phyloP scores from a whole-genome alignment of 1,140 invertebrate genomes.

The Ceratina japonica region DNA sequence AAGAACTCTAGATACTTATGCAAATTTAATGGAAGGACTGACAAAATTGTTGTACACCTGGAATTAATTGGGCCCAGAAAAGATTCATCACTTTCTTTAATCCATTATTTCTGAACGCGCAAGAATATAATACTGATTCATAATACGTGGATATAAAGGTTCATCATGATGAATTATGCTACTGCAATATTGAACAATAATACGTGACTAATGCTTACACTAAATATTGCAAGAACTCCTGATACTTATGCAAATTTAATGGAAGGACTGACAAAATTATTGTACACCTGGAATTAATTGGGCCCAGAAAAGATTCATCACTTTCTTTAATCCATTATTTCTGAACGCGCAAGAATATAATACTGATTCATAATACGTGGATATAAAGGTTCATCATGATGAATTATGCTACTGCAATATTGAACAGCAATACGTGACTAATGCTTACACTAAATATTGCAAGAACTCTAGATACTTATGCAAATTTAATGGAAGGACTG shows the following conservation, averaged over 20 bases:
- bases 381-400: background rate
- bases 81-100: background rate
- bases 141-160: too few relatives aligned
- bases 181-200: background rate
- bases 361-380: too few relatives aligned
- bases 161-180: background rate
- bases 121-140: too few relatives aligned
- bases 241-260: too few relatives aligned
- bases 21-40: slow-evolving; percentile 27
- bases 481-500: background rate
- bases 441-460: background rate
- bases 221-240: background rate
- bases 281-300: background rate
- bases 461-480: background rate
- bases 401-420: slow-evolving; percentile 7
- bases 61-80: background rate
- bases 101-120: too few relatives aligned
- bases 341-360: too few relatives aligned
- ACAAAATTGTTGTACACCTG: slow-evolving; percentile 20
- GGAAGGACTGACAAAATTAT: slow-evolving; percentile 22
- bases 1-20: background rate
- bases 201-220: slow-evolving; percentile 1
- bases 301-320: background rate
- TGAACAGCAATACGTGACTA: slow-evolving; percentile 6
- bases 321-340: background rate